Conservation (phyloP, 2,113 vertebrate genomes). For the Cephalopterus ornatus region DNA sequence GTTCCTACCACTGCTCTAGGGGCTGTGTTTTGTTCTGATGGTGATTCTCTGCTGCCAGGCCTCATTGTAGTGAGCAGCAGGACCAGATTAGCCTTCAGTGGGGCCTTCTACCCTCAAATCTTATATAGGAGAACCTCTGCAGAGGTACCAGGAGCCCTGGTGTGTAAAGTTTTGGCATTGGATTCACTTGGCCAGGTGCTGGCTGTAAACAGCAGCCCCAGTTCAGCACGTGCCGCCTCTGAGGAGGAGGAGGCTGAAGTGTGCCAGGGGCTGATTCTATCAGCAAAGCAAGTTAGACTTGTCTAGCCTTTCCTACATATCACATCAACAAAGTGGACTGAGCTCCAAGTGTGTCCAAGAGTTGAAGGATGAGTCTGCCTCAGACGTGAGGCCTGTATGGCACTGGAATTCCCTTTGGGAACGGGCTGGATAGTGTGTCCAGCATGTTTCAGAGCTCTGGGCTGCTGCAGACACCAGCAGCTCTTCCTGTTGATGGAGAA, state of each 20-base stretch:
- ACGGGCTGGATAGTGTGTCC: background rate
- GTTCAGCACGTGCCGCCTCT: background rate
- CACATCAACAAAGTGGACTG: background rate
- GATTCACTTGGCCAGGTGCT: background rate
- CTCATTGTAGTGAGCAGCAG: background rate
- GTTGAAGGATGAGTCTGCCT: background rate
- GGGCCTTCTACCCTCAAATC: background rate
- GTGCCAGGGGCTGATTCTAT: background rate
- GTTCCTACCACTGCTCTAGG: accelerated
- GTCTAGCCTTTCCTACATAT: background rate
- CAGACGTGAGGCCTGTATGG: background rate
- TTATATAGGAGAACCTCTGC: background rate
- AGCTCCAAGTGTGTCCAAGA: accelerated
- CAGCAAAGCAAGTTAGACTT: background rate
- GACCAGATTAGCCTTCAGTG: background rate
- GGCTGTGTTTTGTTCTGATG: background rate
- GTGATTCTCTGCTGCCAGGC: background rate
- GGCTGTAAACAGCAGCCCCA: background rate
- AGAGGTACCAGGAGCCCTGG: background rate
- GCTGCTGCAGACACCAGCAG: background rate
- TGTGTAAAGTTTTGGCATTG: background rate
- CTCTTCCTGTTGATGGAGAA: background rate
- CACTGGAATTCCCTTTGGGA: background rate
- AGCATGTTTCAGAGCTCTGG: background rate
- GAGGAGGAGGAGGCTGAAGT: background rate